Percentiles rank a stretch among this genome's conserved stretches.
Evolutionary conservation across 2,888 invertebrate genomes (phyloP).

Genomic region (Stenichneumon culpator): DNA sequence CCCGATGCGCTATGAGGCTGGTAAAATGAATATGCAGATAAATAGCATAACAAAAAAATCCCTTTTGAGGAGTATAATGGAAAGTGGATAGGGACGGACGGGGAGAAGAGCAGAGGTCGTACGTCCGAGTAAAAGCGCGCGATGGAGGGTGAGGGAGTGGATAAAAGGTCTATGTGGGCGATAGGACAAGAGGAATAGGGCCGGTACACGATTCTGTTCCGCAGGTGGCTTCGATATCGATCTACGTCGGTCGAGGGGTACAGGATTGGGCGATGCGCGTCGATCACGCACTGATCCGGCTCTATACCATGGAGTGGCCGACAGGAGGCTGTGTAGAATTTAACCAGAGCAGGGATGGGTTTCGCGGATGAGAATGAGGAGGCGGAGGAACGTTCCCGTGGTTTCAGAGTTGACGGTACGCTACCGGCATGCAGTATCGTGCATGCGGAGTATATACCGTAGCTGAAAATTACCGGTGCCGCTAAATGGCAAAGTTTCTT

Average conservation of each 20-base stretch:
- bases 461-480: slow-evolving; percentile 54
- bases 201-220: slow-evolving; percentile 35
- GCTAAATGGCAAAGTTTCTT: slow-evolving; percentile 75
- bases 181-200: slow-evolving; percentile 8
- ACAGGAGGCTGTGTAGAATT: slow-evolving; percentile 48
- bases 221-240: slow-evolving; percentile 52
- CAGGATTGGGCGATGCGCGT: slow-evolving; percentile 39
- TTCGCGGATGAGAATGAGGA: slow-evolving; percentile 16
- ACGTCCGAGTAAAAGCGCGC: background rate
- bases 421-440: slow-evolving; percentile 12
- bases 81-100: background rate
- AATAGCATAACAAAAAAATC: background rate
- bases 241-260: slow-evolving; percentile 21
- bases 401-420: slow-evolving; percentile 11
- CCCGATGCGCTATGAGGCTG: too few relatives aligned
- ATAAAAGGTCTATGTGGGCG: slow-evolving; percentile 15
- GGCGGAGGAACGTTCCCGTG: slow-evolving; percentile 9
- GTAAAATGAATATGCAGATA: too few relatives aligned
- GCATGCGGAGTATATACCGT: slow-evolving; percentile 13
- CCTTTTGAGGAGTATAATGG: background rate
- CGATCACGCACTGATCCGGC: slow-evolving; percentile 62
- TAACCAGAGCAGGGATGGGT: background rate
- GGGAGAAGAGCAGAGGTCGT: slow-evolving; percentile 1
- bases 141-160: background rate
- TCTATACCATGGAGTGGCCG: slow-evolving; percentile 23